Evolutionary conservation across 1,140 invertebrate genomes (phyloP).

Genomic region (Zaprionus davidi): DNA sequence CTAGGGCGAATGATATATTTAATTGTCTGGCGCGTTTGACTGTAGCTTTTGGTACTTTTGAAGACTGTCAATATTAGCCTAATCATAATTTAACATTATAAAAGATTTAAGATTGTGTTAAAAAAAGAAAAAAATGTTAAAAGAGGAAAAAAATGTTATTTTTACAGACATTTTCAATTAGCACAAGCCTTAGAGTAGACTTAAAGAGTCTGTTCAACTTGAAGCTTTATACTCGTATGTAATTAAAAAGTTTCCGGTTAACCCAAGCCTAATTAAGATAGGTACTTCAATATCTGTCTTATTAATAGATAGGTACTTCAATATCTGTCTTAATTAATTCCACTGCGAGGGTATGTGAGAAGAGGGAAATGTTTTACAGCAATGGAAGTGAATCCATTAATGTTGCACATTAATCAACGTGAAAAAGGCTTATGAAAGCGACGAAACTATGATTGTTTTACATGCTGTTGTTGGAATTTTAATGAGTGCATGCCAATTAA

Average conservation of each 20-base stretch:
- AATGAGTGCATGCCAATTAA: conserved; percentile 45
- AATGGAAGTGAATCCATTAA: not conserved
- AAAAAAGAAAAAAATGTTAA: not conserved
- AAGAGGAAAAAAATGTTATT: not conserved
- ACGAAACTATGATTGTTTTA: conserved; percentile 11
- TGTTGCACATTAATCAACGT: conserved; percentile 17
- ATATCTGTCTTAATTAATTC: not conserved
- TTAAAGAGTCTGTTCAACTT: too few species aligned
- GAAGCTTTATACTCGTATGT: not conserved
- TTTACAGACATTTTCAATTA: not conserved
- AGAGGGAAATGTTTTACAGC: not conserved
- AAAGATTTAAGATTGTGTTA: too few species aligned
- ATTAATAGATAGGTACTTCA: not conserved
- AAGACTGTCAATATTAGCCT: too few species aligned
- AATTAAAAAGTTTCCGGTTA: not conserved
- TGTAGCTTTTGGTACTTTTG: not conserved
- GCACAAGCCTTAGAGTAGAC: not conserved
- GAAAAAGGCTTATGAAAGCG: conserved; percentile 13
- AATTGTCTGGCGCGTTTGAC: not conserved
- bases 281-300: not conserved
- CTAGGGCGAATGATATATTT: too few species aligned
- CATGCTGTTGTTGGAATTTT: conserved; percentile 28
- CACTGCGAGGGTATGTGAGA: not conserved
- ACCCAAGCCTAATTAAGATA: not conserved
- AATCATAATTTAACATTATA: too few species aligned